Conservation (phyloP, 2,113 vertebrate species). For the Rhabdornis inornatus region DNA sequence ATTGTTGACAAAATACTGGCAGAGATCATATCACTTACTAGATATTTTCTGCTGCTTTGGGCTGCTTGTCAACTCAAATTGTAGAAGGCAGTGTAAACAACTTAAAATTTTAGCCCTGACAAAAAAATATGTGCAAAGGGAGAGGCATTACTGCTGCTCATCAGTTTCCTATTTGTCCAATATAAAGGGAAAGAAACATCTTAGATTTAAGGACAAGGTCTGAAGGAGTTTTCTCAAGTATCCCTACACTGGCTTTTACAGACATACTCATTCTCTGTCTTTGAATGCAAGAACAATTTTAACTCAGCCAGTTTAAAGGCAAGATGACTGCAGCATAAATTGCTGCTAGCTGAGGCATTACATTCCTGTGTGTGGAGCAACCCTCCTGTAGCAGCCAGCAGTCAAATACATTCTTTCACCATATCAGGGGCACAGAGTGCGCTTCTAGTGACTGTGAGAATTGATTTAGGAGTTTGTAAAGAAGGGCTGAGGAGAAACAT, state of each 20-base stretch:
- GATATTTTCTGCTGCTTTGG: neutral
- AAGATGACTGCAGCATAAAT: neutral
- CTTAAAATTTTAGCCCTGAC: neutral
- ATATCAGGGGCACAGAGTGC: neutral
- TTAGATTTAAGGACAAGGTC: neutral
- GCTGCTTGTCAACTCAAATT: neutral
- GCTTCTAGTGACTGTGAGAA: neutral
- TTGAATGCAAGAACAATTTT: neutral
- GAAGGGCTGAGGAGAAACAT: neutral
- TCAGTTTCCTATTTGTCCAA: neutral
- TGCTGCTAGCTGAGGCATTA: neutral
- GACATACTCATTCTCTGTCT: neutral
- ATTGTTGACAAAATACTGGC: neutral
- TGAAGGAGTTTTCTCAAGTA: neutral
- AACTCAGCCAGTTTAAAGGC: neutral
- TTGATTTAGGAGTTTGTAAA: neutral
- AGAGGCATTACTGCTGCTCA: neutral
- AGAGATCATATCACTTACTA: neutral
- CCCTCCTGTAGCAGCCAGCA: neutral
- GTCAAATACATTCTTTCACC: neutral
- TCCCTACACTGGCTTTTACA: neutral
- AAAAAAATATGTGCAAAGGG: neutral
- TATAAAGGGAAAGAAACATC: neutral
- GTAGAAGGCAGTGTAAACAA: neutral
- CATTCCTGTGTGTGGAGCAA: neutral